These are phyloP conservation scores for Euleptes europaea DNA, from an alignment of 2,113 vertebrate species.

Conservation along the genomic window DNA sequence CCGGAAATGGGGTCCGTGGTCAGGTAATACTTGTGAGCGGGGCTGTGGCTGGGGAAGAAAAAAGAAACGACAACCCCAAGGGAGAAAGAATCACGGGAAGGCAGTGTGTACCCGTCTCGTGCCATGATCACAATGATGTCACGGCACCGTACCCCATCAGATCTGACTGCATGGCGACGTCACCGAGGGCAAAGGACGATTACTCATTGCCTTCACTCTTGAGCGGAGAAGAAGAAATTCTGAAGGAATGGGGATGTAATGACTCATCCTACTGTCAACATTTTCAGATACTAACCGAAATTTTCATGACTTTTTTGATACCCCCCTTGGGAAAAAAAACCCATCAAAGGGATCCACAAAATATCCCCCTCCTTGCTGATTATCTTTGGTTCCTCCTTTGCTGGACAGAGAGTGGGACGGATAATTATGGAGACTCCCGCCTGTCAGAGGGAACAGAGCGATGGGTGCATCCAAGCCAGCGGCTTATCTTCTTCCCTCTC, in stretches of 20 bases:
- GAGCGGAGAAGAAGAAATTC: too few species aligned
- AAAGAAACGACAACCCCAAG: background rate
- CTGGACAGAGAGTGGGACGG: background rate
- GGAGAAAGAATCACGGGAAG: background rate
- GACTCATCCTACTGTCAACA: too few species aligned
- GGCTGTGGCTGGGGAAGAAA: constrained; percentile 88
- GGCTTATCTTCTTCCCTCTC: background rate
- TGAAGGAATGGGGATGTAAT: too few species aligned
- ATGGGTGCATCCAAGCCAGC: too few species aligned
- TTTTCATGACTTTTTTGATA: too few species aligned
- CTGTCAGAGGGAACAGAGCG: background rate
- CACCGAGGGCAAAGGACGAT: too few species aligned
- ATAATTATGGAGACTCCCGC: background rate
- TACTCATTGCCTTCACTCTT: too few species aligned
- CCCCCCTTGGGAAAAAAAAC: background rate
- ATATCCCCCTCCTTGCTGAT: too few species aligned
- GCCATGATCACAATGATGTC: background rate
- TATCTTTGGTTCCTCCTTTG: background rate
- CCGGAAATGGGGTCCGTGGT: constrained; percentile 89
- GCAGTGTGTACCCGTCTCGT: background rate
- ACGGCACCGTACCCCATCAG: background rate
- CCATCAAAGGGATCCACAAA: background rate
- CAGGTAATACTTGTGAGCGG: constrained; percentile 97
- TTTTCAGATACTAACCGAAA: too few species aligned
- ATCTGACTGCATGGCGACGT: background rate